Base-by-base conservation (phyloP, 2,888 invertebrate species). In the Dynastes tityus region DNA sequence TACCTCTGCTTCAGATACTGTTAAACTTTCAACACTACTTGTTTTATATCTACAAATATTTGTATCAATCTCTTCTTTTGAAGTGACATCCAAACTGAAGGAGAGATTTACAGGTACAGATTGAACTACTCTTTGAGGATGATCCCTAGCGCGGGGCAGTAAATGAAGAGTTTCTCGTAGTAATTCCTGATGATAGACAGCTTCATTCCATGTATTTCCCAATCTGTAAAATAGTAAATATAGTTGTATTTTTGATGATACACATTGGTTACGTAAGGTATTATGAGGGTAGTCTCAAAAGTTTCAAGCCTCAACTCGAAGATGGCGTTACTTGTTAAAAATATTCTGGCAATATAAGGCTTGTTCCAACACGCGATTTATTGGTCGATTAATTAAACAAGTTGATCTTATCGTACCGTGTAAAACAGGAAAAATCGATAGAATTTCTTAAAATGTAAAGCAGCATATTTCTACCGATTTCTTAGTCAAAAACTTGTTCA, bases 151-250 rank as follows among this genome's bases (percentile, higher is more conserved):
- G 40, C 87, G 84, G 1, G 91, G 89, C 9, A 91, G 84, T 8
- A 92, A 85, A 75, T 90, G 89, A 1, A 88, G 84, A 2, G 90
- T 88, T 85, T 92, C 91, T 22, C 87, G 86, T 27, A 92, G 84
- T 16, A 89, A 83, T 71, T 87, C 87, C 53, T 89, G 85, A 51
- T 88, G 86, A 87, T 90, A 91, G 76, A 92, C 90, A 13, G 91
- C 88, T 82, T 92, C 90, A 76, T 89, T 89, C 89, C 91, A 92
- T 63, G 86, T 87, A 45, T 89, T 89, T 22, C 91, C 91, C 86
- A 92, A 87, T 84, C 92, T 92, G 83, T 27, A 84, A 85, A 77
- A 82, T 74, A 75, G 40, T n/a, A 6, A 13, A 55, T 16, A 55
- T 22, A 55, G 55, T 55, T 55, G n/a, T 22, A 55, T 55, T 55